These are phyloP conservation scores for Jordanella pulchra DNA, from an alignment of 2,797 vertebrate species.

Conservation along the genomic window DNA sequence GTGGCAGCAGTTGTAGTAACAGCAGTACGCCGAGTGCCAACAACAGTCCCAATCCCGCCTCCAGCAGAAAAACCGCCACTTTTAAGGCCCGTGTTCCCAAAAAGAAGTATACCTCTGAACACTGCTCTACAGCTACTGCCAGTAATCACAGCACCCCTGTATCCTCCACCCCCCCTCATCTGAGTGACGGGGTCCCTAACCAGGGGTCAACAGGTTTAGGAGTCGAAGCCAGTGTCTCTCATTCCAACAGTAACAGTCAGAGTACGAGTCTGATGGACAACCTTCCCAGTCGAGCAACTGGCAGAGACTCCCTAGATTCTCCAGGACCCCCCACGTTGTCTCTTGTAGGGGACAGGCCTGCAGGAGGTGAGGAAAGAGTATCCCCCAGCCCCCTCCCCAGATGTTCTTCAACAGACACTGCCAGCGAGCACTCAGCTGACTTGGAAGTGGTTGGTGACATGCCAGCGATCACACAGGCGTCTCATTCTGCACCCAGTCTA, in stretches of 20 bases:
- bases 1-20: conserved; percentile 72
- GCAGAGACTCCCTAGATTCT: conserved; percentile 52
- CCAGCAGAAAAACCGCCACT: conserved; percentile 89
- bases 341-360: conserved; percentile 50
- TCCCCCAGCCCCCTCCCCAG: conserved; percentile 80
- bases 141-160: conserved; percentile 72
- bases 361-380: conserved; percentile 55
- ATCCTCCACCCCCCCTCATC: conserved; percentile 64
- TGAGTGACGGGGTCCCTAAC: conserved; percentile 47
- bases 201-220: conserved; percentile 49
- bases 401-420: conserved; percentile 92
- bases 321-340: conserved; percentile 63
- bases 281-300: conserved; percentile 39
- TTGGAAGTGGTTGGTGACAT: conserved; percentile 70
- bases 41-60: conserved; percentile 81
- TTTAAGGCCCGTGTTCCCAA: conserved; percentile 91
- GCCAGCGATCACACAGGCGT: conserved; percentile 21
- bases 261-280: conserved; percentile 60
- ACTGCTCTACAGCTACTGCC: conserved; percentile 65
- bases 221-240: conserved; percentile 39
- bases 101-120: conserved; percentile 86
- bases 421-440: conserved; percentile 87
- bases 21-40: conserved; percentile 79
- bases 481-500: conserved; percentile 48
- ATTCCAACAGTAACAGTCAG: conserved; percentile 57